These are phyloP conservation scores for Pseudoips prasinana DNA, from an alignment of 2,888 invertebrate species.

Conservation along the genomic window DNA sequence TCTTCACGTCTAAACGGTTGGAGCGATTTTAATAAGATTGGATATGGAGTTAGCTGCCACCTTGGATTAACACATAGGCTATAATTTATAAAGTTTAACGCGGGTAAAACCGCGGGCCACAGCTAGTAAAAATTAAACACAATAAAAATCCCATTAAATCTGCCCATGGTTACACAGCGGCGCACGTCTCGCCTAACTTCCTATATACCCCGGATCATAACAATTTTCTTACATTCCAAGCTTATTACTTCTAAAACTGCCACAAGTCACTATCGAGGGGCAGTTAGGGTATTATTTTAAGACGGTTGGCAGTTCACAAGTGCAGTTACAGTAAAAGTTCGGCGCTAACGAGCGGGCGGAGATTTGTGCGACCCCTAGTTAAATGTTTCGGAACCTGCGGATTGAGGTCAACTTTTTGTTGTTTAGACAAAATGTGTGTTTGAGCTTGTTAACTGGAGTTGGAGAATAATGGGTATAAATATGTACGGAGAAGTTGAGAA, in stretches of 20 bases:
- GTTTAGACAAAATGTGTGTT: conserved; percentile 8
- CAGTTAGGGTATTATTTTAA: conserved; percentile 44
- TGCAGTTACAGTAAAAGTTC: conserved; percentile 61
- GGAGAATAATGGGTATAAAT: no score
- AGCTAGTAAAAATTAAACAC: no score
- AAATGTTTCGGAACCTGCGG: conserved; percentile 39
- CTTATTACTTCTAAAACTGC: conserved; percentile 32
- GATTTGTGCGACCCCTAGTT: conserved; percentile 51
- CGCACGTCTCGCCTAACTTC: no score
- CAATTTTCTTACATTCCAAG: conserved; percentile 5
- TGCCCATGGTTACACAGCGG: no score
- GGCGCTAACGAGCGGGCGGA: conserved; percentile 50
- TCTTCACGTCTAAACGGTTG: no score
- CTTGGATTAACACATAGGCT: no score
- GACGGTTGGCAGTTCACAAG: conserved; percentile 53
- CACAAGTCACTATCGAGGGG: conserved; percentile 28
- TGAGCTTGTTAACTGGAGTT: neutral
- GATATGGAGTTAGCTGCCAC: no score
- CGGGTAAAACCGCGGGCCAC: no score
- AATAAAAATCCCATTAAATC: no score
- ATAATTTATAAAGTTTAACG: no score
- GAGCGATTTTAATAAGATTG: no score
- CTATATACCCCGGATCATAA: conserved; percentile 1
- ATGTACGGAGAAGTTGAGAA: no score
- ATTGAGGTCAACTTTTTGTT: conserved; percentile 5